phyloP scores from a whole-genome alignment of 2,888 invertebrate genomes.

The Sinelater perroti region DNA sequence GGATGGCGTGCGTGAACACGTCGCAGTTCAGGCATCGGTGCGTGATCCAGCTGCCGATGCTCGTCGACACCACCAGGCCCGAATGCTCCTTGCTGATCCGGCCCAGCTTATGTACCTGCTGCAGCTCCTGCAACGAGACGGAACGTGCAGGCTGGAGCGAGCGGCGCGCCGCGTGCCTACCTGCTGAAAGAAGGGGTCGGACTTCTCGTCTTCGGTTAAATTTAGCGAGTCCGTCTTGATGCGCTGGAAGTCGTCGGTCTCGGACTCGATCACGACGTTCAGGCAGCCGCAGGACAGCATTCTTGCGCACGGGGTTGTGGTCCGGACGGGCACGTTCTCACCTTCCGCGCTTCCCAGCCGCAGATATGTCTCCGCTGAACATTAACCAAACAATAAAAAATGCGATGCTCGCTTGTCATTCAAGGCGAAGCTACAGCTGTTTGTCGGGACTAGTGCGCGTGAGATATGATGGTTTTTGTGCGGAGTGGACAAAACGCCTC shows the following conservation, averaged over 20 bases:
- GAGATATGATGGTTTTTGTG: slow-evolving; percentile 18
- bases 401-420: slow-evolving; percentile 27
- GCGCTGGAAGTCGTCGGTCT: slow-evolving; percentile 66
- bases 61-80: slow-evolving; percentile 65
- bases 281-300: slow-evolving; percentile 81
- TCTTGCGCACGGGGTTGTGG: too few species aligned
- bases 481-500: slow-evolving; percentile 12
- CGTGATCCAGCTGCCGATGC: slow-evolving; percentile 69
- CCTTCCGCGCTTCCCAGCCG: slow-evolving; percentile 17
- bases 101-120: slow-evolving; percentile 63
- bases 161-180: too few species aligned
- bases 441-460: slow-evolving; percentile 31
- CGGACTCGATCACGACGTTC: slow-evolving; percentile 73
- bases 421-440: slow-evolving; percentile 36
- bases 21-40: slow-evolving; percentile 73
- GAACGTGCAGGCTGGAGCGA: slow-evolving; percentile 74
- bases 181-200: slow-evolving; percentile 74
- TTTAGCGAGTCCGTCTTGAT: slow-evolving; percentile 67
- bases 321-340: slow-evolving; percentile 14
- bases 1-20: slow-evolving; percentile 70
- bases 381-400: slow-evolving; percentile 31
- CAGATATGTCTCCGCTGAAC: slow-evolving; percentile 24
- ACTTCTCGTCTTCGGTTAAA: slow-evolving; percentile 67
- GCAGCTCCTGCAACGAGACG: slow-evolving; percentile 61
- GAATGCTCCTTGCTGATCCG: slow-evolving; percentile 67